Conservation (phyloP, 2,888 invertebrate species). For the Argyresthia goedartella region DNA sequence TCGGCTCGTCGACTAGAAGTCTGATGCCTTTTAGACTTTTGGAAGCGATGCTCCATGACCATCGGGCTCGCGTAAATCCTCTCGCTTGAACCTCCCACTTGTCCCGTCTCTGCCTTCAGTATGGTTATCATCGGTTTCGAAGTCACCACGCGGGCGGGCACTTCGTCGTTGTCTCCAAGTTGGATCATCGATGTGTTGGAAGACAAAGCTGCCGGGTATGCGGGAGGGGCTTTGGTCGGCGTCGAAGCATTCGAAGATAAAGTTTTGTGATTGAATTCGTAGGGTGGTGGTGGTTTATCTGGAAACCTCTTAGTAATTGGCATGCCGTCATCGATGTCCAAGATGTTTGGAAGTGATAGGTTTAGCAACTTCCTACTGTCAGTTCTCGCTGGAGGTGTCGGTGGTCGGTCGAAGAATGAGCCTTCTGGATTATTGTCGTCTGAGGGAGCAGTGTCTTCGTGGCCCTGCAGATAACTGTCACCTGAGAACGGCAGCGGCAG, state of each 20-base stretch:
- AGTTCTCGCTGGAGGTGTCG: conserved; percentile 78
- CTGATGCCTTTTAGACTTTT: conserved; percentile 61
- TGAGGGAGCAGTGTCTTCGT: conserved; percentile 72
- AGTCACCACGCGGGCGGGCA: conserved; percentile 81
- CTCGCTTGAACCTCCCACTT: conserved; percentile 74
- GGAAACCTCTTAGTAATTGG: conserved; percentile 30
- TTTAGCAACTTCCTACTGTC: conserved; percentile 71
- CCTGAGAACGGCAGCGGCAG: conserved; percentile 72
- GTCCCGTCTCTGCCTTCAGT: conserved; percentile 80
- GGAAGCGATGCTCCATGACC: conserved; percentile 60
- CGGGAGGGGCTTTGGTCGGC: conserved; percentile 74
- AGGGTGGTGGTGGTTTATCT: conserved; percentile 77
- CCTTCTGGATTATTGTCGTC: conserved; percentile 64
- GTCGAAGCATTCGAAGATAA: conserved; percentile 37
- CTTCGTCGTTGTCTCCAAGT: conserved; percentile 71
- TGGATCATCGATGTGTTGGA: conserved; percentile 26
- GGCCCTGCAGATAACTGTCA: conserved; percentile 71
- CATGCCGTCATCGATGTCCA: conserved; percentile 41
- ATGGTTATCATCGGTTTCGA: conserved; percentile 83
- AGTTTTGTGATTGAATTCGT: conserved; percentile 75
- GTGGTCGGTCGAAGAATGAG: conserved; percentile 69
- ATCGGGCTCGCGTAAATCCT: conserved; percentile 63
- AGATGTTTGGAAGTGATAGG: conserved; percentile 57
- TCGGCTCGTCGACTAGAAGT: conserved; percentile 72
- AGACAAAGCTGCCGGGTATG: conserved; percentile 67